phyloP scores from a whole-genome alignment of 92 coral and sea anemone genomes.

The Montipora capitata region DNA sequence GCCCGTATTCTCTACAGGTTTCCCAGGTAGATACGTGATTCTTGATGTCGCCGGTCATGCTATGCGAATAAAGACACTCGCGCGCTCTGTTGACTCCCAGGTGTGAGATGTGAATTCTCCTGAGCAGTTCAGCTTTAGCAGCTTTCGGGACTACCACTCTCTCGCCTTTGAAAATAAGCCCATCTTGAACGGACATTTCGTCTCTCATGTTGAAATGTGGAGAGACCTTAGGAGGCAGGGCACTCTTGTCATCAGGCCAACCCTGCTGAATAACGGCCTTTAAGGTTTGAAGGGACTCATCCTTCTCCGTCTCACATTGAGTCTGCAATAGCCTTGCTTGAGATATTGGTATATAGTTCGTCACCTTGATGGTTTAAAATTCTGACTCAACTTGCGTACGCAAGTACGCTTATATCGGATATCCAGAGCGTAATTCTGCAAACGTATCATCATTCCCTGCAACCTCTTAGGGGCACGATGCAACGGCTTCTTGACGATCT shows the following conservation, averaged over 20 bases:
- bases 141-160: slow-evolving; percentile 21
- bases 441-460: slow-evolving; percentile 26
- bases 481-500: slow-evolving; percentile 3
- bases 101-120: slow-evolving; percentile 24
- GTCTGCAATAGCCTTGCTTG: not conserved
- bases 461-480: not conserved
- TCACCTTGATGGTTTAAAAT: slow-evolving; percentile 27
- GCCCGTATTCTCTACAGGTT: slow-evolving; percentile 44
- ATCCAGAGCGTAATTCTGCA: slow-evolving; percentile 13
- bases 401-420: not conserved
- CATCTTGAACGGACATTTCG: slow-evolving; percentile 49
- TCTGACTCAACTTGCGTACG: slow-evolving; percentile 23
- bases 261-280: slow-evolving; percentile 15
- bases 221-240: slow-evolving; percentile 18
- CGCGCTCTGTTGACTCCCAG: slow-evolving; percentile 19
- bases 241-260: slow-evolving; percentile 34
- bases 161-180: slow-evolving; percentile 45
- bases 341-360: slow-evolving; percentile 29
- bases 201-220: slow-evolving; percentile 39
- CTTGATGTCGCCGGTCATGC: slow-evolving; percentile 51
- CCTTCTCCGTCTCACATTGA: slow-evolving; percentile 28
- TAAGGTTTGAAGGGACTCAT: slow-evolving; percentile 25
- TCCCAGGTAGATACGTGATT: slow-evolving; percentile 41
- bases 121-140: slow-evolving; percentile 17
- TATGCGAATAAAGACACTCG: slow-evolving; percentile 34